phyloP scores from a whole-genome alignment of 2,888 invertebrate species.

The Lathronympha strigana region DNA sequence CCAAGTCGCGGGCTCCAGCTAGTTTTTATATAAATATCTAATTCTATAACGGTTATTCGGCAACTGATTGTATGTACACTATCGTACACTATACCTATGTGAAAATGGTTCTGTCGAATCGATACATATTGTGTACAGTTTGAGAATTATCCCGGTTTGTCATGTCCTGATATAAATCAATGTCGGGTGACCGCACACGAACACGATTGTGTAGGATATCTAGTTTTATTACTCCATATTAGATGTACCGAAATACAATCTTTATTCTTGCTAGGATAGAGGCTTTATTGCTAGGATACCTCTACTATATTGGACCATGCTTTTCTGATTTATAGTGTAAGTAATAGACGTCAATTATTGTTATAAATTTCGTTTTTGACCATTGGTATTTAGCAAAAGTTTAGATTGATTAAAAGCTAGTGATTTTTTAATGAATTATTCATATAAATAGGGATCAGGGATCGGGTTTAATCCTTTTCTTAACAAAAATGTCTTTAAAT shows the following conservation, averaged over 20 bases:
- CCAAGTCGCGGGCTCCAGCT: no score
- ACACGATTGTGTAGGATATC: constrained; percentile 4
- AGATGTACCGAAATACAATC: constrained; percentile 15
- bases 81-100: no score
- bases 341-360: constrained; percentile 3
- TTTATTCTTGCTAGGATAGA: constrained; percentile 15
- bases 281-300: constrained; percentile 1
- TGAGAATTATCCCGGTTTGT: constrained; percentile 14
- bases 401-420: background rate
- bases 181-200: constrained; percentile 19
- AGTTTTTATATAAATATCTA: no score
- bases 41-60: no score
- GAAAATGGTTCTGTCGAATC: no score
- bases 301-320: constrained; percentile 7
- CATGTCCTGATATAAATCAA: constrained; percentile 39
- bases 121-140: constrained; percentile 9
- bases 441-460: no score
- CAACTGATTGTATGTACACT: no score
- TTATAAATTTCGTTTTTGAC: background rate
- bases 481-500: constrained; percentile 46
- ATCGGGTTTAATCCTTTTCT: constrained; percentile 32
- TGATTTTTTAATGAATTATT: no score
- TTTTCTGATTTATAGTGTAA: constrained; percentile 26
- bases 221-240: constrained; percentile 17
- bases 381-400: background rate